Conservation (phyloP, 2,113 vertebrate genomes). For the Morone chrysops region DNA sequence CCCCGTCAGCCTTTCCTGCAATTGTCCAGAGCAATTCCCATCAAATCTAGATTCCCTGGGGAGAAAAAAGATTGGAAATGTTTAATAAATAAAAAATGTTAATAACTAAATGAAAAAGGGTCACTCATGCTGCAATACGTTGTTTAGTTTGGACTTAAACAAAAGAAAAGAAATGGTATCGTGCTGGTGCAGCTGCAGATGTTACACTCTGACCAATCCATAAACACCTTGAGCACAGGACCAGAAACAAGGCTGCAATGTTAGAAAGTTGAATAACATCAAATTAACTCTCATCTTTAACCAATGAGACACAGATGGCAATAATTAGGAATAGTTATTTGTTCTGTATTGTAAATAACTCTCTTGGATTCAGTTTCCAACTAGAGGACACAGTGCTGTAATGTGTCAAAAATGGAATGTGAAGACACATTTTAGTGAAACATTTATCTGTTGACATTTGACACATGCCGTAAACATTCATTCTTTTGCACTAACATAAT, state of each 20-base stretch:
- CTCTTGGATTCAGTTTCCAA: background rate
- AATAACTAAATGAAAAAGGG: conserved; percentile 13
- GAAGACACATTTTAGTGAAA: conserved; percentile 4
- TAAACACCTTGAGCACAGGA: conserved; percentile 29
- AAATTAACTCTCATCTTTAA: background rate
- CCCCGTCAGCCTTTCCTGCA: background rate
- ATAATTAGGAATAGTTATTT: conserved; percentile 12
- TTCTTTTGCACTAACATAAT: conserved; percentile 6
- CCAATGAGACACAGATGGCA: background rate
- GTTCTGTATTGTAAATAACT: conserved; percentile 8
- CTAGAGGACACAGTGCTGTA: background rate
- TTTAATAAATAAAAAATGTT: conserved; percentile 23
- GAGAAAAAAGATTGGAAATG: background rate
- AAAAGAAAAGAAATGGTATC: background rate
- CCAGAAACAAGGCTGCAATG: background rate
- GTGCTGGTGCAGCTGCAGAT: conserved; percentile 23
- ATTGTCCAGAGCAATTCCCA: background rate
- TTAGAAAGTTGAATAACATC: background rate
- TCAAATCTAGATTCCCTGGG: background rate
- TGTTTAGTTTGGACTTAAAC: conserved; percentile 39
- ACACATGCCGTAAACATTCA: conserved; percentile 34
- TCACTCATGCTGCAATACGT: conserved; percentile 6
- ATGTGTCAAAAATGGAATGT: conserved; percentile 20
- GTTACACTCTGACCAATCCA: conserved; percentile 7
- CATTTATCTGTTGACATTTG: conserved; percentile 39